Evolutionary conservation across 1,140 invertebrate species (phyloP).

Genomic region (Drosophila mayri): DNA sequence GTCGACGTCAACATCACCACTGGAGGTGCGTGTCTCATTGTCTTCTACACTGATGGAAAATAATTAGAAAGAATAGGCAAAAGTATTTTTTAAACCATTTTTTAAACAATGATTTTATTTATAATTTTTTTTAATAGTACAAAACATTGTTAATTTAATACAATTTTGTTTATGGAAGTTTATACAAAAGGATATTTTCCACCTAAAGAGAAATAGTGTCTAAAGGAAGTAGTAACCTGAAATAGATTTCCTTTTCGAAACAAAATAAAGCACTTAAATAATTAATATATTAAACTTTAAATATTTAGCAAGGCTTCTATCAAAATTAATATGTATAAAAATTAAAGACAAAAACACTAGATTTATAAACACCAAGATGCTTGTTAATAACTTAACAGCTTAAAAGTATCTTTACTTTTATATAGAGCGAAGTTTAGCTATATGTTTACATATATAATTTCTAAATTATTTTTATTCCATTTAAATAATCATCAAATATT

Average conservation of each 20-base stretch:
- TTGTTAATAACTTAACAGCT: no score
- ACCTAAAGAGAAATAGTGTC: background rate
- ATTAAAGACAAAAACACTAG: no score
- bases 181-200: background rate
- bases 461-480: no score
- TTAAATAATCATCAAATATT: no score
- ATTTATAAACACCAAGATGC: no score
- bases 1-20: slow-evolving; percentile 19
- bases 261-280: background rate
- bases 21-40: slow-evolving; percentile 74
- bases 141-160: no score
- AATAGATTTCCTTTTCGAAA: background rate
- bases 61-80: background rate
- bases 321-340: background rate
- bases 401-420: no score
- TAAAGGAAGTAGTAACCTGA: background rate
- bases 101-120: no score
- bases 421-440: no score
- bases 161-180: background rate
- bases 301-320: background rate
- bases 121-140: no score
- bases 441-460: no score
- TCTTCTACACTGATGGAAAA: slow-evolving; percentile 42
- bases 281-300: background rate
- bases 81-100: no score